Base-by-base conservation (phyloP, 1,140 invertebrate species). In the Idris sp. region DNA sequence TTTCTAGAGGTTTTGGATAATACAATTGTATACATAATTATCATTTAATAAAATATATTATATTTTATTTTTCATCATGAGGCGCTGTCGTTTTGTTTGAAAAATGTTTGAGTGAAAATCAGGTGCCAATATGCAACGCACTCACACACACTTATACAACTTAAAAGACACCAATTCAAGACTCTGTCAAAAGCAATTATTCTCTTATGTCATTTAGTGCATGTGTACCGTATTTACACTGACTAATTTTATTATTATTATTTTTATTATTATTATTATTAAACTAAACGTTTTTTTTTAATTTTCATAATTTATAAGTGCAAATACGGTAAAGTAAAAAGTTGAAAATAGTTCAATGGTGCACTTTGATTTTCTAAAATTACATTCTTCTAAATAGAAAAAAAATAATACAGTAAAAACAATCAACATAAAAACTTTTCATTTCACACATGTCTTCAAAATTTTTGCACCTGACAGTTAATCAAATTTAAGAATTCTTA, bases 61-160 rank as follows among this genome's bases (percentile, higher is more conserved):
- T n/a, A n/a, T n/a, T n/a, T n/a, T n/a, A n/a, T n/a, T n/a, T n/a
- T n/a, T n/a, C n/a, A n/a, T n/a, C n/a, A n/a, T n/a, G 9, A 59
- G 33, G 22, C 31, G 31, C 30, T 49, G 10, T 31, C 30, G 28
- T 14, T 46, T n/a, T n/a, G n/a, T n/a, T n/a, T n/a, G n/a, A n/a
- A n/a, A n/a, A n/a, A n/a, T 35, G 28, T 35, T 49, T 51, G 28
- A 51, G 1, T 71, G 48, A 11, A n/a, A 64, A 58, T 62, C 62
- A 74, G 72, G 72, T 74, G 62, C 58, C 49, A 59, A 67, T 59
- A 79, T 79, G 73, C 73, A 67, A 77, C 75, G 76, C 77, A 80
- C 69, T 71, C 78, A 79, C 65, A 77, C 72, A 79, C 76, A 78
- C 65, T 77, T 61, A 77, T 68, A 74, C 71, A 51, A 41, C 10